A percentile compares a stretch with the other conserved stretches of the same genome.
Conservation (phyloP, 2,797 vertebrate species). For the Lithobates sylvaticus region DNA sequence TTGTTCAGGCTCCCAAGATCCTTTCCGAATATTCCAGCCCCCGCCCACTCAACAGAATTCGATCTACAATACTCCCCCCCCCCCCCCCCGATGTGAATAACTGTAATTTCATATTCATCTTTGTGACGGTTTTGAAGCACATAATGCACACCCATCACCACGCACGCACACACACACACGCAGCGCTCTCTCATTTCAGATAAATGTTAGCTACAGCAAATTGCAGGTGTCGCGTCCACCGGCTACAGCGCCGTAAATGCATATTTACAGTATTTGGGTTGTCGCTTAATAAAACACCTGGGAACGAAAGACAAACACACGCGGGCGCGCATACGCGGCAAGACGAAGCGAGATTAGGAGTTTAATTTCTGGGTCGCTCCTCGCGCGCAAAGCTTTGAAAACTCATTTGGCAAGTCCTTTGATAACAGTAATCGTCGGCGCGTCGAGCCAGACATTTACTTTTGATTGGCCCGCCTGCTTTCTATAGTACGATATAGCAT, state of each 20-base stretch:
- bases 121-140: background rate
- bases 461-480: constrained; percentile 50
- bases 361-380: constrained; percentile 36
- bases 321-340: background rate
- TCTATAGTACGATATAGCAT: constrained; percentile 41
- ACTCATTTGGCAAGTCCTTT: constrained; percentile 37
- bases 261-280: background rate
- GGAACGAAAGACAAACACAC: background rate
- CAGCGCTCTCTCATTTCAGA: too few relatives aligned
- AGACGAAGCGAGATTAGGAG: constrained; percentile 25
- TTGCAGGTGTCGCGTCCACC: background rate
- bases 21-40: too few relatives aligned
- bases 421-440: constrained; percentile 32
- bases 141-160: background rate
- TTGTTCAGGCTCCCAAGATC: too few relatives aligned
- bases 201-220: background rate
- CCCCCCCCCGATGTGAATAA: background rate
- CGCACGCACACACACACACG: too few relatives aligned
- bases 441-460: constrained; percentile 27
- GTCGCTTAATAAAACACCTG: constrained; percentile 22
- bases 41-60: too few relatives aligned
- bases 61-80: background rate
- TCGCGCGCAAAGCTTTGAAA: constrained; percentile 41
- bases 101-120: background rate
- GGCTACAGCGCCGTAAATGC: background rate